These are phyloP conservation scores for Cordilura impudica DNA, from an alignment of 2,888 invertebrate genomes.

Conservation along the genomic window DNA sequence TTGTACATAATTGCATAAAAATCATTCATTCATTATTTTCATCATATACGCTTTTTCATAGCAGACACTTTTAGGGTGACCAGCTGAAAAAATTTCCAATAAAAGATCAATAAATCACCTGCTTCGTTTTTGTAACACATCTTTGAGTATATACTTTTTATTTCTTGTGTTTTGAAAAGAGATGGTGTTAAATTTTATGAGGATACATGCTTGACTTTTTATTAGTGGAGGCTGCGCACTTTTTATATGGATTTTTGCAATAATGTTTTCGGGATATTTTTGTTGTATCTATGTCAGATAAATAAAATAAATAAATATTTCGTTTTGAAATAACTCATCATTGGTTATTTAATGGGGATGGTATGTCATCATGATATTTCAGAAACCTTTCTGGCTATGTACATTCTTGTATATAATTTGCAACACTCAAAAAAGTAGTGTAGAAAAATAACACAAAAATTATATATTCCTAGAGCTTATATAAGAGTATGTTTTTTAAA, in stretches of 20 bases:
- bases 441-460: too few relatives aligned
- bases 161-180: constrained; percentile 8
- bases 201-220: constrained; percentile 30
- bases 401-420: too few relatives aligned
- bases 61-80: constrained; percentile 24
- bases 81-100: background rate
- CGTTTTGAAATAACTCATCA: too few relatives aligned
- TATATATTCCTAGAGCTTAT: too few relatives aligned
- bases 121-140: background rate
- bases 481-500: too few relatives aligned
- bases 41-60: background rate
- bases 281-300: too few relatives aligned
- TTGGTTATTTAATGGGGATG: too few relatives aligned
- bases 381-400: too few relatives aligned
- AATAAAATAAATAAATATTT: too few relatives aligned
- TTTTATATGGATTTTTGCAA: background rate
- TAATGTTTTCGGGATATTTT: too few relatives aligned
- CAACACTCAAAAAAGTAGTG: too few relatives aligned
- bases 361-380: too few relatives aligned
- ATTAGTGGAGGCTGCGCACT: constrained; percentile 45
- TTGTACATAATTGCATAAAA: constrained; percentile 45
- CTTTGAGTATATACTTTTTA: constrained; percentile 1
- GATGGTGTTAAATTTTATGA: background rate
- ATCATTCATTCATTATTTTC: constrained; percentile 36
- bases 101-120: constrained; percentile 38